Conservation (phyloP, 2,113 vertebrate species). For the Albula goreensis region DNA sequence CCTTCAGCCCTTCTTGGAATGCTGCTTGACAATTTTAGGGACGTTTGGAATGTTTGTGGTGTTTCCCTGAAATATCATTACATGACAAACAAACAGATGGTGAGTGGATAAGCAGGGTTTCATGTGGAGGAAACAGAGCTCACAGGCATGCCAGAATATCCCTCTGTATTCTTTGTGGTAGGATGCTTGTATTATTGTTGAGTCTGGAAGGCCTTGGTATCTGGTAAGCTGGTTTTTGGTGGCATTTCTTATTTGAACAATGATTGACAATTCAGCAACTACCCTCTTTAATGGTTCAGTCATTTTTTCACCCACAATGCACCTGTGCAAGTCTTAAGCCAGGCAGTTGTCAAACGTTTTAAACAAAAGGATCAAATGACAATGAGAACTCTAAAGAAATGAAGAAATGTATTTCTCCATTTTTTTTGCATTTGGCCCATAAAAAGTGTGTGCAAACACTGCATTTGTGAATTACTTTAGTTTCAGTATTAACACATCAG, state of each 20-base stretch:
- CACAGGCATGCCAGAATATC: not conserved
- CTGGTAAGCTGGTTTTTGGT: not conserved
- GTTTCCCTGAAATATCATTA: conserved; percentile 32
- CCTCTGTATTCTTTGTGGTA: not conserved
- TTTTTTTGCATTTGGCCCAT: not conserved
- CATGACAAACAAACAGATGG: conserved; percentile 15
- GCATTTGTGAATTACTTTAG: not conserved
- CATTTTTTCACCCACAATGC: not conserved
- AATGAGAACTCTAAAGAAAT: not conserved
- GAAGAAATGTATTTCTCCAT: not conserved
- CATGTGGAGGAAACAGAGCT: not conserved
- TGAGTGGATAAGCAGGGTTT: not conserved
- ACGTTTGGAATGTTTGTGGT: not conserved
- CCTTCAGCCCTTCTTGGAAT: too few relatives aligned
- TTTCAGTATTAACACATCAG: not conserved
- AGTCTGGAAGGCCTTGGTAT: not conserved
- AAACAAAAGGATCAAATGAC: not conserved
- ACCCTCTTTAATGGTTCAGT: not conserved
- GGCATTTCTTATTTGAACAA: not conserved
- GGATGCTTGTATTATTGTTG: not conserved
- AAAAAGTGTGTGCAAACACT: not conserved
- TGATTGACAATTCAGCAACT: not conserved
- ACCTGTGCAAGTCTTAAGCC: not conserved
- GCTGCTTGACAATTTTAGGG: too few relatives aligned
- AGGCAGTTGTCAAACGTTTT: not conserved